Percentiles rank a stretch among this genome's conserved stretches.
Evolutionary conservation across 2,797 vertebrate genomes (phyloP).

Genomic region (Peromyscus melanophrys): DNA sequence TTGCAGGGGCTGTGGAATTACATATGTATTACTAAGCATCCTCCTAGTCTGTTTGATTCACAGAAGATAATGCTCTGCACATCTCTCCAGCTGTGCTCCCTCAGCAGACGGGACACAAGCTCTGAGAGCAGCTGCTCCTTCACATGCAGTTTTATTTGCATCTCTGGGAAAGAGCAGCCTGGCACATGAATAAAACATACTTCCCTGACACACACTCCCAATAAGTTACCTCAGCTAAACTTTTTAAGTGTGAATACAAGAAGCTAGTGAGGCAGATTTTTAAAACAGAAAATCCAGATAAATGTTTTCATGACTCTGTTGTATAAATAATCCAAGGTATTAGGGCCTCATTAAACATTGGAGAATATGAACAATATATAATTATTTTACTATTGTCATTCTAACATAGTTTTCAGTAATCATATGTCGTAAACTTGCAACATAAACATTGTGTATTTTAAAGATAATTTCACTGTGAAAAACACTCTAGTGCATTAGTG

Average conservation of each 20-base stretch:
- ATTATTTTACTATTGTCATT: conserved; percentile 14
- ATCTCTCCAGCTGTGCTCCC: conserved; percentile 88
- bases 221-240: conserved; percentile 77
- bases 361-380: conserved; percentile 53
- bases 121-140: conserved; percentile 88
- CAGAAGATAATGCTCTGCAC: conserved; percentile 80
- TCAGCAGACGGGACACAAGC: conserved; percentile 73
- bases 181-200: conserved; percentile 88
- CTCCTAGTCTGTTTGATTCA: conserved; percentile 87
- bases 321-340: conserved; percentile 52
- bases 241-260: conserved; percentile 49
- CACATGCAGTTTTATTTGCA: conserved; percentile 87
- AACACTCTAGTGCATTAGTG: background rate
- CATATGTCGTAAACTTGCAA: background rate
- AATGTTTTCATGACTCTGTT: background rate
- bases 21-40: conserved; percentile 73
- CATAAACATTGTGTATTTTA: conserved; percentile 10
- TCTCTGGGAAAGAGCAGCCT: conserved; percentile 86
- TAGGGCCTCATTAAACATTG: conserved; percentile 60
- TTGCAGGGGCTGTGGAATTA: conserved; percentile 8
- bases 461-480: conserved; percentile 48
- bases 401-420: background rate
- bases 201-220: conserved; percentile 58
- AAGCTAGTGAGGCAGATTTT: conserved; percentile 8
- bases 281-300: background rate